Evolutionary conservation across 2,888 invertebrate species (phyloP), one percentile per base, ranked within the genome.

Genomic region (Andrena hattorfiana): DNA sequence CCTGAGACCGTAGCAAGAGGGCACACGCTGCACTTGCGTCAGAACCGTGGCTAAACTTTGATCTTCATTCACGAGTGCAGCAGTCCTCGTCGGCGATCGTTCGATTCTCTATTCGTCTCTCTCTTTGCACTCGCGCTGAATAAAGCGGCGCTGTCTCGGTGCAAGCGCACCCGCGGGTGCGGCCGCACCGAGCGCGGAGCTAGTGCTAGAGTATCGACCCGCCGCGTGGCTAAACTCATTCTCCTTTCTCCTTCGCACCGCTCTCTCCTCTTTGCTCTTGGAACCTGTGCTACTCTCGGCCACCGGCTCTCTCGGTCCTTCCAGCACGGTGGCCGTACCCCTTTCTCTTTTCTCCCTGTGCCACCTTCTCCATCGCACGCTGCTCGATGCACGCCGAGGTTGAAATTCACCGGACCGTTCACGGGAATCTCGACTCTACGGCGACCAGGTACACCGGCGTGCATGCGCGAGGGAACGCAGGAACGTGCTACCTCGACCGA

Each of bases 191-290:
- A 80, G 69, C 59, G 35, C 16, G 78, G 69, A 54, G 78, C 77
- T 80, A 80, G 92, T 91, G 89, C 92, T 85, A 85, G 92, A 91
- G 90, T 93, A 93, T 93, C 93, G 93, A 93, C 92, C 92, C 89
- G 90, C 77, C 78, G 80, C 83, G 80, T 86, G 81, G 84, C 82
- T 71, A 77, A 72, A 68, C 84, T 83, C 68, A 76, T 63, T 85
- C 86, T 86, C 89, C 81, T 87, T 87, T 80, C 81, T 85, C 77
- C 82, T 66, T 82, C 79, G 66, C 63, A 42, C 35, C 8, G 72
- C 62, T 66, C 72, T 30, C 80, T 79, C 67, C 48, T 71, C 56
- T 63, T 73, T 28, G 80, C 81, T 70, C 70, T 26, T 60, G 64
- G 26, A 35, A 60, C 59, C 49, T 20, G 67, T 68, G 23, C 66